A percentile compares a stretch with the other conserved stretches of the same genome.
Conservation (phyloP, 1,140 invertebrate genomes). For the Penaeus indicus region DNA sequence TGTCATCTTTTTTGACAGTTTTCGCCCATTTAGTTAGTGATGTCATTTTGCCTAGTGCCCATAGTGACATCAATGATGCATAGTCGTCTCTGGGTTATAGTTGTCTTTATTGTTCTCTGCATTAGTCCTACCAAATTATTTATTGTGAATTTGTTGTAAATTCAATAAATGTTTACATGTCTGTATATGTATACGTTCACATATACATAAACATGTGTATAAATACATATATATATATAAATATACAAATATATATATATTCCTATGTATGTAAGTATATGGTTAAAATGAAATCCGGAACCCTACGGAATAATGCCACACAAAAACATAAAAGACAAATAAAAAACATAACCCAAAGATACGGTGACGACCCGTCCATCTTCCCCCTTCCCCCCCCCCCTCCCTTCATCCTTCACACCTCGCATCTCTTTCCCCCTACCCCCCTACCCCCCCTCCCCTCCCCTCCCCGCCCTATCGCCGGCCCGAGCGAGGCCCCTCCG, state of each 20-base stretch:
- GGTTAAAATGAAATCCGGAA: neutral
- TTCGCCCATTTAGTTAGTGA: too few species aligned
- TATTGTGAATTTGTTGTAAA: neutral
- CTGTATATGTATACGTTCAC: neutral
- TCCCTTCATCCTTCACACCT: neutral
- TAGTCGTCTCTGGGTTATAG: too few species aligned
- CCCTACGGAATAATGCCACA: neutral
- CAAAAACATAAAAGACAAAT: neutral
- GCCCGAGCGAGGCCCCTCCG: neutral
- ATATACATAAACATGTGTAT: conserved; percentile 68
- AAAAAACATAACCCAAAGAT: neutral
- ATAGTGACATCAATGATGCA: too few species aligned
- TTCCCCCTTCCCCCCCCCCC: neutral
- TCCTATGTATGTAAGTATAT: neutral
- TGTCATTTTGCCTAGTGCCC: too few species aligned
- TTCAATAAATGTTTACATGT: neutral
- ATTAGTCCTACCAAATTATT: neutral
- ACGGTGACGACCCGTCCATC: neutral
- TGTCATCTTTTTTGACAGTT: too few species aligned
- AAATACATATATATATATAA: conserved; percentile 18
- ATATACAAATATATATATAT: conserved; percentile 34
- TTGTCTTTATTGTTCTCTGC: too few species aligned
- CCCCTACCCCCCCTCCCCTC: neutral
- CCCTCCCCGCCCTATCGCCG: neutral
- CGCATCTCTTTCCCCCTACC: neutral